A percentile compares a stretch with the other conserved stretches of the same genome.
These are phyloP conservation scores for Capromys pilorides DNA, from an alignment of 2,797 vertebrate species.

Conservation along the genomic window DNA sequence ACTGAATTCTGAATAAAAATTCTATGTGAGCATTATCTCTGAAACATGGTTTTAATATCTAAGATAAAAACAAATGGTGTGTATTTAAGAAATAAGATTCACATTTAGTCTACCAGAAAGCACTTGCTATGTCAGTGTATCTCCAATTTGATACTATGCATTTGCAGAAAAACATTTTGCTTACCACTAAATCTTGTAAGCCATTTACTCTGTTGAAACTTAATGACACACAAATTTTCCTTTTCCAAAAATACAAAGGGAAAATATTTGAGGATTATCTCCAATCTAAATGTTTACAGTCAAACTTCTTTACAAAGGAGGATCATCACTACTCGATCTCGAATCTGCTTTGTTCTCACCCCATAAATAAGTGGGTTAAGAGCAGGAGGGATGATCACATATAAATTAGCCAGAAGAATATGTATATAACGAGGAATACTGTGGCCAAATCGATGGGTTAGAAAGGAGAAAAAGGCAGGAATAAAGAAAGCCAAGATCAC, in stretches of 20 bases:
- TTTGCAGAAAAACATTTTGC: neutral
- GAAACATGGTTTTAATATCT: neutral
- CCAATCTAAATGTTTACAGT: neutral
- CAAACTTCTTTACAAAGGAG: conserved; percentile 51
- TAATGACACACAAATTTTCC: neutral
- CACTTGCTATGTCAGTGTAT: neutral
- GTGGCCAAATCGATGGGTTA: conserved; percentile 58
- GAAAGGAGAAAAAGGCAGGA: conserved; percentile 61
- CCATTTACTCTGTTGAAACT: neutral
- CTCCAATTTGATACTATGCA: neutral
- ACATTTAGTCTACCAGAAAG: neutral
- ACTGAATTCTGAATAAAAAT: neutral
- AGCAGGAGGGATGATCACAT: conserved; percentile 69
- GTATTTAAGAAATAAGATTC: neutral
- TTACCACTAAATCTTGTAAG: conserved; percentile 7
- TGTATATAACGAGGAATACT: conserved; percentile 73
- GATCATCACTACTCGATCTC: neutral
- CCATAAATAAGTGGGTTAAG: conserved; percentile 57
- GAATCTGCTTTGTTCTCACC: conserved; percentile 47
- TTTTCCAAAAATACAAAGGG: neutral
- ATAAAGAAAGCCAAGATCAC: conserved; percentile 88
- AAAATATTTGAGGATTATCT: neutral
- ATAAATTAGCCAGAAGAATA: conserved; percentile 66
- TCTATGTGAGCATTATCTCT: neutral
- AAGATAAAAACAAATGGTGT: neutral